Conservation (phyloP, 1,140 invertebrate species). For the Atopsyche davidsoni region DNA sequence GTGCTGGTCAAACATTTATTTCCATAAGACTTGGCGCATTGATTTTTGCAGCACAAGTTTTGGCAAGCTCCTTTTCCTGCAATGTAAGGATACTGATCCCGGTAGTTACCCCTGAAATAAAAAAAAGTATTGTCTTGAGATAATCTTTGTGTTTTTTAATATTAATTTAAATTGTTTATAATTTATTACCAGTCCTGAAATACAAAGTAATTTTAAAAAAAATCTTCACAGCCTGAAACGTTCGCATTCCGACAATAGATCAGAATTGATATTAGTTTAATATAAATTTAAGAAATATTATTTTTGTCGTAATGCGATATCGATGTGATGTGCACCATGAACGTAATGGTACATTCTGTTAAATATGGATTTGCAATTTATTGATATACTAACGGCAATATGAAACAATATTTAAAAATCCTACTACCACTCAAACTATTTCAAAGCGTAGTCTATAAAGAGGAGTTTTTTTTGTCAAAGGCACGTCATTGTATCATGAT, state of each 20-base stretch:
- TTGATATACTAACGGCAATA: no score
- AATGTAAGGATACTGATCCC: conserved; percentile 5
- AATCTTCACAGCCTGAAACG: background rate
- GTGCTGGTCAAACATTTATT: conserved; percentile 2
- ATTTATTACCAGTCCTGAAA: background rate
- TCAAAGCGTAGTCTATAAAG: no score
- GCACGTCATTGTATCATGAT: no score
- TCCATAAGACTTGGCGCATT: conserved; percentile 11
- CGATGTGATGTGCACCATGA: no score
- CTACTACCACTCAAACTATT: no score
- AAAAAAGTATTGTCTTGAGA: background rate
- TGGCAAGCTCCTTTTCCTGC: conserved; percentile 13
- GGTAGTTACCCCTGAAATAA: conserved; percentile 15
- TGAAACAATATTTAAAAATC: no score
- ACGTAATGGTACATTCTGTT: no score
- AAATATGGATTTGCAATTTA: no score
- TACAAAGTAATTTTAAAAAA: background rate
- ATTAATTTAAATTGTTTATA: background rate
- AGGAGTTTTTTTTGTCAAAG: no score
- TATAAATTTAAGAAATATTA: background rate
- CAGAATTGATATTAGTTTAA: background rate
- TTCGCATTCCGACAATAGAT: background rate
- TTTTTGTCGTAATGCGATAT: no score
- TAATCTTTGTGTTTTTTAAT: background rate
- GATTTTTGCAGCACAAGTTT: conserved; percentile 8